A percentile compares a stretch with the other conserved stretches of the same genome.
phyloP scores from a whole-genome alignment of 2,113 vertebrate species.

The Rhabdornis inornatus region DNA sequence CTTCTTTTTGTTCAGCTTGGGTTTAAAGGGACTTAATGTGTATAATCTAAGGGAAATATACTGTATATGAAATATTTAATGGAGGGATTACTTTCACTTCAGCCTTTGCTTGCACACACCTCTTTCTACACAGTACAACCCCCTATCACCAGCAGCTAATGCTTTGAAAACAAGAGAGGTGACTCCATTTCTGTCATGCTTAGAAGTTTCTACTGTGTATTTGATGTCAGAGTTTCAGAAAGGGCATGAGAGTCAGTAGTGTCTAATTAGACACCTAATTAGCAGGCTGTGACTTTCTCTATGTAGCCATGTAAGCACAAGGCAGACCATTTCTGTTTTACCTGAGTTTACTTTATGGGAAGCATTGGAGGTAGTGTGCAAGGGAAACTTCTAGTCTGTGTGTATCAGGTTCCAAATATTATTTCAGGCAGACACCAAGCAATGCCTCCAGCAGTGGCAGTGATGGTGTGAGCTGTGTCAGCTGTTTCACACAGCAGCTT shows the following conservation, averaged over 20 bases:
- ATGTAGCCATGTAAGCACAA: not conserved
- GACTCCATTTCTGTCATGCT: not conserved
- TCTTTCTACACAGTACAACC: not conserved
- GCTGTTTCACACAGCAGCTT: not conserved
- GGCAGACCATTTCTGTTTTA: not conserved
- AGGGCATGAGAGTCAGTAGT: not conserved
- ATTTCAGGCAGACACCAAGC: not conserved
- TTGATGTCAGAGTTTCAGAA: not conserved
- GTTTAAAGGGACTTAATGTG: not conserved
- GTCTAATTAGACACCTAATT: not conserved
- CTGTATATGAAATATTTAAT: not conserved
- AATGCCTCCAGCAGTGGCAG: not conserved
- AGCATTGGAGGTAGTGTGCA: not conserved
- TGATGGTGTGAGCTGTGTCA: not conserved
- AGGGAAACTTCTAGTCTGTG: not conserved
- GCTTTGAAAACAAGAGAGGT: not conserved
- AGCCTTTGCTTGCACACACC: not conserved
- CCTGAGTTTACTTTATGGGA: not conserved
- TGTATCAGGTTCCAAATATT: not conserved
- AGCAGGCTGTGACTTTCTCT: not conserved
- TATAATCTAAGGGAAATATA: not conserved
- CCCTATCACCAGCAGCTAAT: not conserved
- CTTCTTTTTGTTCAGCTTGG: not conserved
- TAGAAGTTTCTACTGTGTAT: not conserved
- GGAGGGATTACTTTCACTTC: not conserved